Base-by-base conservation (phyloP, 2,113 vertebrate genomes). In the Erpornis zantholeuca region DNA sequence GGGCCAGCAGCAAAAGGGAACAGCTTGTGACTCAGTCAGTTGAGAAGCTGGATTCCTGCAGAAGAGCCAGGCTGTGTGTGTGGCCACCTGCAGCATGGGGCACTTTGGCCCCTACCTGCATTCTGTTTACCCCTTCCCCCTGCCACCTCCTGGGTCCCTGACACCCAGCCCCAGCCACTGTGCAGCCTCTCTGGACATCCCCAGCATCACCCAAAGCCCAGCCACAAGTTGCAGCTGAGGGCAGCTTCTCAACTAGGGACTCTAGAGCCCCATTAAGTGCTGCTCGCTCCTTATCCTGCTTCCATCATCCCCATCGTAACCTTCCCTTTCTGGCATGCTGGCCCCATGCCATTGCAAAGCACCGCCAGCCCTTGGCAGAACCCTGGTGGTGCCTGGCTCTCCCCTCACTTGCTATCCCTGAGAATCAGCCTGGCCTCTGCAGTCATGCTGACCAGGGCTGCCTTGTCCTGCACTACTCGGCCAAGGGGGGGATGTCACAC, bases 1-100 rank as follows among this genome's bases (percentile, higher is more conserved):
- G 35, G 49, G 27, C 33, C 13, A 18, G 66, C 21, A 66, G 38
- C 0, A 0, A 49, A 71, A 21, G 17, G 23, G 11, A 63, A 33
- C 68, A 66, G 60, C 40, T 71, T 0, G 0, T 80, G 57, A 44
- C 35, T 61, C 23, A 22, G 8, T 23, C 59, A 20, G 25, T 10
- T 7, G 3, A 89, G 47, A 69, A 60, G 50, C 45, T 2, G 3
- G 14, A 77, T 68, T 92, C 44, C 54, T 89, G 49, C 2, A 69
- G 75, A 49, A 53, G 16, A 79, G 38, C 60, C 38, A 54, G 92
- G 42, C 71, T 57, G 3, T 0, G 4, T 44, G 56, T 63, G 60
- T 82, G 66, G 80, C 35, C 54, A 9, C 12, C 8, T 15, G 57
- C 40, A 60, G 27, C 5, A 3, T 2, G 8, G 49, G 24, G 15